A percentile compares a stretch with the other conserved stretches of the same genome.
Evolutionary conservation across 2,888 invertebrate species (phyloP).

Genomic region (Polia nebulosa): DNA sequence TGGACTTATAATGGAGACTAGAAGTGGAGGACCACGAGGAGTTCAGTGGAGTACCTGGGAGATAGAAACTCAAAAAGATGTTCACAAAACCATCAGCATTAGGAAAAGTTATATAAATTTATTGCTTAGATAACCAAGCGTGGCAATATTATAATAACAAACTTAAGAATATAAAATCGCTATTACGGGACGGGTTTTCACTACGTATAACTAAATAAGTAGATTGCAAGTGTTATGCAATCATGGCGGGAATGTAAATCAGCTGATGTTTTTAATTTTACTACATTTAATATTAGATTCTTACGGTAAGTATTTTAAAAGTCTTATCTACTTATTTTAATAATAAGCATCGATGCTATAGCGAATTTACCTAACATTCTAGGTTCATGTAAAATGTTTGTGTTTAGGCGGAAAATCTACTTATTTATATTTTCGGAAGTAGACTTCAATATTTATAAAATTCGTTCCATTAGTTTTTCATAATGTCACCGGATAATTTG

Average conservation of each 20-base stretch:
- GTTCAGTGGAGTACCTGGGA: no score
- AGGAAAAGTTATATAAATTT: constrained; percentile 2
- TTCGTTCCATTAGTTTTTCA: no score
- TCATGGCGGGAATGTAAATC: constrained; percentile 20
- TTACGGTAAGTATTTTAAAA: not conserved
- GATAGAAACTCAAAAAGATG: no score
- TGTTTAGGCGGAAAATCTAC: no score
- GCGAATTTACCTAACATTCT: not conserved
- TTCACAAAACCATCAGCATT: not conserved
- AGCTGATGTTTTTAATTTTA: constrained; percentile 3
- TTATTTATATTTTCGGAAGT: no score
- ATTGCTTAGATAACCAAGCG: constrained; percentile 18
- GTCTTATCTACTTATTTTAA: not conserved
- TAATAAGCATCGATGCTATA: no score
- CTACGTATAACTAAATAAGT: constrained; percentile 34
- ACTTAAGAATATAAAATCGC: not conserved
- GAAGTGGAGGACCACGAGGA: no score
- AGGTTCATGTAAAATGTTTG: not conserved
- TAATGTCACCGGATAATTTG: no score
- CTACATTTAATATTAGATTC: not conserved
- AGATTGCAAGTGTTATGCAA: constrained; percentile 12
- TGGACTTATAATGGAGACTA: not conserved
- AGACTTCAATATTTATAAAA: no score
- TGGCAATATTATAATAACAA: constrained; percentile 8
- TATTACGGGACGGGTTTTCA: constrained; percentile 18